Conservation (phyloP, 2,888 invertebrate species). For the Scaptomyza parva region DNA sequence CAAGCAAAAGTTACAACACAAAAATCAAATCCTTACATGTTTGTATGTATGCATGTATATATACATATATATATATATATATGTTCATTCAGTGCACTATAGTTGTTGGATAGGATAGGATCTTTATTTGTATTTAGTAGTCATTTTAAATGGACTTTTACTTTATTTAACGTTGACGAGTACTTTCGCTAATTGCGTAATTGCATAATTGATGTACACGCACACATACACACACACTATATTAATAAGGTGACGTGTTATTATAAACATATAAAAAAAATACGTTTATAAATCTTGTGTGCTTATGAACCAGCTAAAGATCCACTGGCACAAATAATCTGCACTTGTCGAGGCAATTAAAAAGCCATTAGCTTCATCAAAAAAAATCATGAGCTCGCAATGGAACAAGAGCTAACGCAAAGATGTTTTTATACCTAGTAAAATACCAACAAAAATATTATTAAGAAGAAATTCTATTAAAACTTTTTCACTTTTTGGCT, state of each 20-base stretch:
- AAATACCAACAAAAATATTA: constrained; percentile 33
- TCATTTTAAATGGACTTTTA: constrained; percentile 21
- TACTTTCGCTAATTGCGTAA: constrained; percentile 68
- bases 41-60: background rate
- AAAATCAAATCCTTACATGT: constrained; percentile 42
- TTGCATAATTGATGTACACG: constrained; percentile 58
- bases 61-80: background rate
- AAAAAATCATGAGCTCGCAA: background rate
- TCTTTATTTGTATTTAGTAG: constrained; percentile 18
- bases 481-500: constrained; percentile 70
- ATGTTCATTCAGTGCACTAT: constrained; percentile 8
- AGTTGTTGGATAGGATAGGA: constrained; percentile 19
- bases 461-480: constrained; percentile 71
- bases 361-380: constrained; percentile 8
- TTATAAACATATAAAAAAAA: background rate
- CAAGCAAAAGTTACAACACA: constrained; percentile 32
- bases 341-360: constrained; percentile 18
- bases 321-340: background rate
- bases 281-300: background rate
- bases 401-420: background rate
- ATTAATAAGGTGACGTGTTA: background rate
- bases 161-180: constrained; percentile 12
- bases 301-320: no score
- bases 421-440: background rate
- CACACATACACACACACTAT: constrained; percentile 12